phyloP scores from a whole-genome alignment of 2,888 invertebrate species.

The Agrochola macilenta region DNA sequence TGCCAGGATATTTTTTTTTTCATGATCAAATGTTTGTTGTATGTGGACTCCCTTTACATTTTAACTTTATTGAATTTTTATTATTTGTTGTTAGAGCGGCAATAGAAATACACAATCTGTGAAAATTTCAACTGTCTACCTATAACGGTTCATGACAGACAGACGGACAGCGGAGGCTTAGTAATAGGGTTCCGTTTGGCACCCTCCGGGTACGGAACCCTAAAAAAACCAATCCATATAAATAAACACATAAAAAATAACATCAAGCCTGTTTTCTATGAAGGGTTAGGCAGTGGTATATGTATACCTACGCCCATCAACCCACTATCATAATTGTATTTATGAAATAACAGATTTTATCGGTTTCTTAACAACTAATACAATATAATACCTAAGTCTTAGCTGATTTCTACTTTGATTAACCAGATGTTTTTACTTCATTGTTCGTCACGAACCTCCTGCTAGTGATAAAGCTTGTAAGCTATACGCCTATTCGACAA shows the following conservation, averaged over 20 bases:
- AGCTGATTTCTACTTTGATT: neutral
- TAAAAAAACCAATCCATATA: neutral
- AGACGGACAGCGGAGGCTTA: too few relatives aligned
- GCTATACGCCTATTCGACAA: conserved; percentile 2
- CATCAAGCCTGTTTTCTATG: neutral
- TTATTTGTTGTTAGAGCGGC: too few relatives aligned
- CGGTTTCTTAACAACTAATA: neutral
- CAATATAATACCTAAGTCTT: neutral
- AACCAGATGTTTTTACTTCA: neutral
- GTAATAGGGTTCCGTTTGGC: too few relatives aligned
- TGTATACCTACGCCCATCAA: neutral
- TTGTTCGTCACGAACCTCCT: neutral
- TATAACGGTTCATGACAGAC: too few relatives aligned
- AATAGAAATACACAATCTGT: too few relatives aligned
- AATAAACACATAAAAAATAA: neutral
- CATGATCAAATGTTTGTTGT: too few relatives aligned
- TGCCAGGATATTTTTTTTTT: too few relatives aligned
- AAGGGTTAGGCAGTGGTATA: neutral
- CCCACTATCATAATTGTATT: neutral
- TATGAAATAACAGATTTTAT: neutral
- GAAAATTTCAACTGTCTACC: too few relatives aligned
- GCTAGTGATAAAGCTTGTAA: neutral
- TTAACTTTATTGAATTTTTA: too few relatives aligned
- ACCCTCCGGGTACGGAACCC: too few relatives aligned
- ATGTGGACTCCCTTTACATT: too few relatives aligned